Conservation (phyloP, 2,888 invertebrate genomes). For the Drosophila pegasa region DNA sequence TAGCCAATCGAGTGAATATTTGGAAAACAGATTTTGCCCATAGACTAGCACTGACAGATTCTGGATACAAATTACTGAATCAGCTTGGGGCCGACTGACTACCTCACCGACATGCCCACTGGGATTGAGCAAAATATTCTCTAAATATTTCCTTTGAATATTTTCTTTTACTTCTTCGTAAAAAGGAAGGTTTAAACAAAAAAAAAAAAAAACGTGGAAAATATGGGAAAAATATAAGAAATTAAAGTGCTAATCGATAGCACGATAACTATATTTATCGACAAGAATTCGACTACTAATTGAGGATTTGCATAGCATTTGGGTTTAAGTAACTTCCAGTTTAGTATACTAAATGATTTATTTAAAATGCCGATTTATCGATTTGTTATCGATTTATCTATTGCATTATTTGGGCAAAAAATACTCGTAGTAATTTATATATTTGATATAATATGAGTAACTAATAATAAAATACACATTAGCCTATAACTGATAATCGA, state of each 20-base stretch:
- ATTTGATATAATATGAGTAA: neutral
- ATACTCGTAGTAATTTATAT: neutral
- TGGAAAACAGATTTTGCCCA: constrained; percentile 21
- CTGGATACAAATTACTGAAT: neutral
- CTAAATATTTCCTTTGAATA: neutral
- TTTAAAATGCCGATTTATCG: neutral
- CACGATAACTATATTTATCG: neutral
- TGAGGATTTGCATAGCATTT: too few species aligned
- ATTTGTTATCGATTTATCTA: neutral
- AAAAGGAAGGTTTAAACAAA: too few species aligned
- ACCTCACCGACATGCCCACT: constrained; percentile 19
- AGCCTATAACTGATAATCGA: neutral
- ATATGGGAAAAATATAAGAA: neutral
- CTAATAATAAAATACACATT: neutral
- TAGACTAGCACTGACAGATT: constrained; percentile 19
- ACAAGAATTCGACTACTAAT: neutral
- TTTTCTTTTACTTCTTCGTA: too few species aligned
- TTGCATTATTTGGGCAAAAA: neutral
- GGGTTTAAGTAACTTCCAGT: neutral
- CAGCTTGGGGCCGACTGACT: neutral
- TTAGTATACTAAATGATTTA: neutral
- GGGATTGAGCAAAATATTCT: constrained; percentile 12
- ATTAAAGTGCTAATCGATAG: too few species aligned
- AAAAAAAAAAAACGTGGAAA: neutral
- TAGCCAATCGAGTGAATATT: neutral